Evolutionary conservation across 2,888 invertebrate genomes (phyloP).

Genomic region (Temnothorax unifasciatus): DNA sequence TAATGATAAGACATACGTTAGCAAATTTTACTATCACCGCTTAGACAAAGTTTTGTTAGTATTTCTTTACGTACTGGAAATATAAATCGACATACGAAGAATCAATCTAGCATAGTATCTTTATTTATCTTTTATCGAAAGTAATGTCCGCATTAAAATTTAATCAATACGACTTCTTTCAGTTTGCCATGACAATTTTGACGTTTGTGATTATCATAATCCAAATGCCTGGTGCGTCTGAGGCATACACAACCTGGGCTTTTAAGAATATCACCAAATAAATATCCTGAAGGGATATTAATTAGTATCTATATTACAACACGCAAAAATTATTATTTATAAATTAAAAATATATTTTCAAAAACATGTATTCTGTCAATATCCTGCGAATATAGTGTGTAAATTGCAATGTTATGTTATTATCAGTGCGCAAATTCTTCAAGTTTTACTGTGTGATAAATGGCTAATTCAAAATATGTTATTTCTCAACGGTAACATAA

Average conservation of each 20-base stretch:
- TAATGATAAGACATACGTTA: background rate
- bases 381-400: background rate
- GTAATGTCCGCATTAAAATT: background rate
- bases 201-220: background rate
- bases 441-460: background rate
- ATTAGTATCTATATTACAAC: background rate
- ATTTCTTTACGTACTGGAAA: background rate
- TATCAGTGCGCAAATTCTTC: background rate
- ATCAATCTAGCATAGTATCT: background rate
- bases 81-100: background rate
- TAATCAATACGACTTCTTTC: background rate
- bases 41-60: background rate
- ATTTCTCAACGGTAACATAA: background rate
- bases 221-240: background rate
- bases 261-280: background rate
- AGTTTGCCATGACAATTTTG: background rate
- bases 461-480: background rate
- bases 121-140: background rate
- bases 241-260: background rate
- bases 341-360: background rate
- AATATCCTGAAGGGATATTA: background rate
- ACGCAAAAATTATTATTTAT: background rate
- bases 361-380: background rate
- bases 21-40: background rate
- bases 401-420: background rate